phyloP scores from a whole-genome alignment of 2,888 invertebrate genomes.

The Theretra japonica region DNA sequence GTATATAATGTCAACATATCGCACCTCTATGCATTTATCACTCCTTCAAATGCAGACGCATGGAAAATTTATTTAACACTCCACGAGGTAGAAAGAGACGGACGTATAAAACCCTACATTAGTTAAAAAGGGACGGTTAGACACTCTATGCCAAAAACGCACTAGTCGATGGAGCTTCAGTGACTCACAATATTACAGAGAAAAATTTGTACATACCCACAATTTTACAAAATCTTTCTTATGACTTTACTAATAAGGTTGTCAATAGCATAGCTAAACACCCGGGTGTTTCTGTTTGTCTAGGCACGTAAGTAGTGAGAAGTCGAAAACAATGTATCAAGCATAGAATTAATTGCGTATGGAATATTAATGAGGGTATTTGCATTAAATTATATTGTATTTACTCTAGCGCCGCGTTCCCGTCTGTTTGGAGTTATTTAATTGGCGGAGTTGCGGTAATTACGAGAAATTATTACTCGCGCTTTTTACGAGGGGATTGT shows the following conservation, averaged over 20 bases:
- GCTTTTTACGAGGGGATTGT: neutral
- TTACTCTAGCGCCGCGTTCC: too few species aligned
- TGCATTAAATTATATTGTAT: conserved; percentile 16
- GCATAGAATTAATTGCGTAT: conserved; percentile 19
- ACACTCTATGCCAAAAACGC: conserved; percentile 10
- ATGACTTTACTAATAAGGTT: neutral
- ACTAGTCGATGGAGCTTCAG: conserved; percentile 20
- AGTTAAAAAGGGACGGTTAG: conserved; percentile 6
- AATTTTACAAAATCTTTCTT: neutral
- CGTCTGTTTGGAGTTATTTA: neutral
- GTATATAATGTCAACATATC: conserved; percentile 14
- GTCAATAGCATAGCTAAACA: neutral
- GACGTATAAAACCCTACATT: neutral
- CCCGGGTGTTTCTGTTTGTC: neutral
- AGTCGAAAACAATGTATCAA: conserved; percentile 24
- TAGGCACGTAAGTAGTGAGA: conserved; percentile 25
- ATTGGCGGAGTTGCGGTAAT: neutral
- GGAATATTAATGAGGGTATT: conserved; percentile 24
- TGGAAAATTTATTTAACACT: conserved; percentile 31
- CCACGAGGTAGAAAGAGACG: conserved; percentile 4
- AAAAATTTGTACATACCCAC: conserved; percentile 3
- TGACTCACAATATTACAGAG: conserved; percentile 20
- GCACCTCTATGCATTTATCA: conserved; percentile 2
- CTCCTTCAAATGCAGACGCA: conserved; percentile 29
- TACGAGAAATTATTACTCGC: neutral